Evolutionary conservation across 2,888 invertebrate species (phyloP), one percentile per base, ranked within the genome.

Genomic region (Spicauda simplicius): DNA sequence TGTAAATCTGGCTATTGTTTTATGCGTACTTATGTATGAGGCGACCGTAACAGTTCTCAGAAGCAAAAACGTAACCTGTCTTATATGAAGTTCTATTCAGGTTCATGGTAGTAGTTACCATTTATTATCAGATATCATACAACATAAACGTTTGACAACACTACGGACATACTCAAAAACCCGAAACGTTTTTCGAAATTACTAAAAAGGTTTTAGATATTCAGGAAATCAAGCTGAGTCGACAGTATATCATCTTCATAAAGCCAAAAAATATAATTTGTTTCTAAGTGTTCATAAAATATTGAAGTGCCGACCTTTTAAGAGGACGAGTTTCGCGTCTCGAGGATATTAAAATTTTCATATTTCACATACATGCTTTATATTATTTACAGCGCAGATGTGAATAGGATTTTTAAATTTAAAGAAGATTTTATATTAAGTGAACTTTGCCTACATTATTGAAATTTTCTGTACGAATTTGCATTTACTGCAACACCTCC

Each of bases 261-360:
- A 74, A 77, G 76, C 71, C 73, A 79, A 84, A 83, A 16, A 85
- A 84, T 81, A 78, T 86, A 87, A 87, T 87, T 85, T 85, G 83
- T 82, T 83, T 84, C 81, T 81, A 84, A 85, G 84, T 86, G 81
- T 86, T 84, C 84, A 83, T 87, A 86, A 88, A 88, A 88, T 88
- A 86, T 85, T 87, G 82, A 85, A 87, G 81, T 77, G 71, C 67
- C 79, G 77, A 80, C 83, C 80, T 83, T 80, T 76, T 75, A 73
- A 75, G 74, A 77, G 79, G 78, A 78, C 76, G 76, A 83, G 79
- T 77, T 84, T 81, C 78, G 77, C 83, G 76, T 85, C 83, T 83
- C 73, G 79, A 74, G 78, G 81, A 87, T 88, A 88, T 88, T 87
- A 89, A 86, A 87, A 87, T 76, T 81, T 84, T 80, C 76, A 80